Conservation (phyloP, 2,797 vertebrate genomes). For the Gallirallus australis region DNA sequence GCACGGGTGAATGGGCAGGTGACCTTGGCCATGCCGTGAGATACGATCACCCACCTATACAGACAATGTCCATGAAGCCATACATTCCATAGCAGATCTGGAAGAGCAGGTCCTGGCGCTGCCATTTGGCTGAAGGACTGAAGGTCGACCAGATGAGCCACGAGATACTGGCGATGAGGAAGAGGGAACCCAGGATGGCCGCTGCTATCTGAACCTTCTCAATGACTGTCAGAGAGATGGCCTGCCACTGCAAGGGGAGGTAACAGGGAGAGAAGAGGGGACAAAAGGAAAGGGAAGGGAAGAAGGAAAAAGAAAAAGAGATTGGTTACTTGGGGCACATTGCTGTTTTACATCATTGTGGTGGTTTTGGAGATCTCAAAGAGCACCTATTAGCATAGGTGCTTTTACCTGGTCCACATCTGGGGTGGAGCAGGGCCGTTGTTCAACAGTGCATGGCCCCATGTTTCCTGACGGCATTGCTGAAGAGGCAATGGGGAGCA, state of each 20-base stretch:
- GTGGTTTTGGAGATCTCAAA: background rate
- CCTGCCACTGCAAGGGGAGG: conserved; percentile 89
- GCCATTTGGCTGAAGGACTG: conserved; percentile 98
- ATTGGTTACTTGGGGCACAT: background rate
- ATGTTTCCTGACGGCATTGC: background rate
- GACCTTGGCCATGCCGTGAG: background rate
- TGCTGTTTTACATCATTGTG: background rate
- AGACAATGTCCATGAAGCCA: conserved; percentile 99
- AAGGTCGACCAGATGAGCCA: conserved; percentile 99
- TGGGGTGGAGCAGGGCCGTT: background rate
- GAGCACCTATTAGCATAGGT: background rate
- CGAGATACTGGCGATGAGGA: conserved; percentile 98
- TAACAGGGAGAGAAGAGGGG: background rate
- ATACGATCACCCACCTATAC: conserved; percentile 89
- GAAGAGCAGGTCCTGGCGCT: conserved; percentile 98
- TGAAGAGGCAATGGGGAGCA: background rate
- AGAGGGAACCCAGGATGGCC: conserved; percentile 95
- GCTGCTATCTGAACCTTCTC: conserved; percentile 99
- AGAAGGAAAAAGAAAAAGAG: conserved; percentile 6
- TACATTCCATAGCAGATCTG: conserved; percentile 99
- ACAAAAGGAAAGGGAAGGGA: background rate
- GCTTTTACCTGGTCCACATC: background rate
- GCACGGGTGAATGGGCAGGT: rapidly evolving
- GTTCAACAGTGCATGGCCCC: background rate
- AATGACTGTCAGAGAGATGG: conserved; percentile 98